Conservation (phyloP, 1,140 invertebrate species). For the Chironomus striatipennis region DNA sequence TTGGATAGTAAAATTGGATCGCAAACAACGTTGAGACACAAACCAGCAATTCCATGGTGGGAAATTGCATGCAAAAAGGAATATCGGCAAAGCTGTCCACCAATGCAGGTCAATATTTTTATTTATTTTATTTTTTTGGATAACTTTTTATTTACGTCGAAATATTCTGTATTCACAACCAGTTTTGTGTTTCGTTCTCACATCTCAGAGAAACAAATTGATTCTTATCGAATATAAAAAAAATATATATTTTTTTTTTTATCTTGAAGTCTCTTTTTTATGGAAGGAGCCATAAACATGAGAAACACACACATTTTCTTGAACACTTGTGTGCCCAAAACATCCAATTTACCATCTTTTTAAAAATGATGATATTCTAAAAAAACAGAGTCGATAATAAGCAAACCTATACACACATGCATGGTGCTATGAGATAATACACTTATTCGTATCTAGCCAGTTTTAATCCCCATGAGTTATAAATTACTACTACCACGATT, state of each 20-base stretch:
- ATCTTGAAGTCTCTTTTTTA: too few relatives aligned
- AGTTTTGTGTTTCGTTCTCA: not conserved
- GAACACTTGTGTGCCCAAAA: too few relatives aligned
- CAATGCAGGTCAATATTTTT: constrained; percentile 29
- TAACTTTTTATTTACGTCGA: not conserved
- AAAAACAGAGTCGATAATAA: too few relatives aligned
- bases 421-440: too few relatives aligned
- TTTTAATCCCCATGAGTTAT: constrained; percentile 2
- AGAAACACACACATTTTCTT: too few relatives aligned
- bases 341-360: too few relatives aligned
- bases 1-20: constrained; percentile 50
- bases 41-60: constrained; percentile 71
- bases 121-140: not conserved
- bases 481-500: not conserved
- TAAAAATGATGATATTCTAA: too few relatives aligned
- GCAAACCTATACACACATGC: too few relatives aligned
- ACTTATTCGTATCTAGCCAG: not conserved
- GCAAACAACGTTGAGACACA: constrained; percentile 49
- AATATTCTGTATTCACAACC: not conserved
- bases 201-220: too few relatives aligned
- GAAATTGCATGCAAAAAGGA: constrained; percentile 65
- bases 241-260: too few relatives aligned
- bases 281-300: too few relatives aligned
- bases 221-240: too few relatives aligned
- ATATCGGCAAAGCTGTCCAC: constrained; percentile 57